Evolutionary conservation across 2,797 vertebrate genomes (phyloP).

Genomic region (Periparus ater): DNA sequence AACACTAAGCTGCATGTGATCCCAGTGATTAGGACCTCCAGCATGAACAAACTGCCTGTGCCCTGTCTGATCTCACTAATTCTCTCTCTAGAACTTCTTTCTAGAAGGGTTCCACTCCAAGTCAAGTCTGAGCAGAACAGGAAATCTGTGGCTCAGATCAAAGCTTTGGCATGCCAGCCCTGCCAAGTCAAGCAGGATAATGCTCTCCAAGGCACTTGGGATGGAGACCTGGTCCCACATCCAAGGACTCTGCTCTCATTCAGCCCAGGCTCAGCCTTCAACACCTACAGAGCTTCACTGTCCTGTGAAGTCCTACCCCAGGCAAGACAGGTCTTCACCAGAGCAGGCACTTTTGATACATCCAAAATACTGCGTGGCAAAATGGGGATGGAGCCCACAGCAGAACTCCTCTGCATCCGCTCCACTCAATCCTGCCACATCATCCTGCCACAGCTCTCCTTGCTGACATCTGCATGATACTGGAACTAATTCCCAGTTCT

Average conservation of each 20-base stretch:
- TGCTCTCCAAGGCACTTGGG: neutral
- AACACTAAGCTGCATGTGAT: neutral
- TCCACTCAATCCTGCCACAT: neutral
- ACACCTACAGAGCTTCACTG: neutral
- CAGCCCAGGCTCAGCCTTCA: neutral
- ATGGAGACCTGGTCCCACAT: neutral
- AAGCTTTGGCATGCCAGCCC: neutral
- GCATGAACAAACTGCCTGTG: neutral
- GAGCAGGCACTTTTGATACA: neutral
- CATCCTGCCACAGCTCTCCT: neutral
- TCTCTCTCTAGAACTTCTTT: neutral
- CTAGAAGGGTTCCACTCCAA: neutral
- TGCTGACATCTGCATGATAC: neutral
- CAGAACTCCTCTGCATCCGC: neutral
- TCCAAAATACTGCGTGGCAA: neutral
- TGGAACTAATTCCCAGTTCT: neutral
- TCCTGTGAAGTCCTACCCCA: neutral
- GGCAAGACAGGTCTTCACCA: neutral
- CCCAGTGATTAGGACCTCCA: neutral
- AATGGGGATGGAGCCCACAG: neutral
- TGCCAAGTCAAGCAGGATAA: neutral
- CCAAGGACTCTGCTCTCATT: neutral
- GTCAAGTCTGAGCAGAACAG: neutral
- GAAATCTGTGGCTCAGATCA: neutral
- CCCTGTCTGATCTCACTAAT: neutral